Evolutionary conservation across 2,113 vertebrate genomes (phyloP).

Genomic region (Cyprinodon brontotheroides): DNA sequence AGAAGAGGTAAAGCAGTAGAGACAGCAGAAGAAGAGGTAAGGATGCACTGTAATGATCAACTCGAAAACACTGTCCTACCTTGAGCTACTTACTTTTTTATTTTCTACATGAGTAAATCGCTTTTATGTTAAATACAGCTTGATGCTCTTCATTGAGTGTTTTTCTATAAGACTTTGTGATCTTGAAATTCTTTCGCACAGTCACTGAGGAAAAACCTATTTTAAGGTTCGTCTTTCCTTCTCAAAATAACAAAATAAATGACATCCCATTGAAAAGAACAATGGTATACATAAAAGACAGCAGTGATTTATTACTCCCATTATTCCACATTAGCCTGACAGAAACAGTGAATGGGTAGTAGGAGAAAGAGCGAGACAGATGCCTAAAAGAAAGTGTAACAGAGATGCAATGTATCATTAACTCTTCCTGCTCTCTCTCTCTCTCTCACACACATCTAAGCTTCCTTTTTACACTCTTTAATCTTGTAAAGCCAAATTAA

Average conservation of each 20-base stretch:
- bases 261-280: conserved; percentile 14
- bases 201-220: conserved; percentile 2
- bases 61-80: neutral
- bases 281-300: conserved; percentile 17
- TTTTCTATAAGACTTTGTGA: neutral
- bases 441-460: conserved; percentile 24
- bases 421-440: conserved; percentile 33
- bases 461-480: conserved; percentile 63
- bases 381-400: conserved; percentile 28
- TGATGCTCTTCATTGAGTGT: neutral
- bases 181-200: conserved; percentile 1
- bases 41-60: neutral
- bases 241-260: conserved; percentile 35
- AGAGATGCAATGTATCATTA: conserved; percentile 43
- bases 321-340: conserved; percentile 49
- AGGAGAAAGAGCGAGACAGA: conserved; percentile 28
- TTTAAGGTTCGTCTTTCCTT: conserved; percentile 15
- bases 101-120: no score
- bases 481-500: conserved; percentile 65
- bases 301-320: conserved; percentile 49
- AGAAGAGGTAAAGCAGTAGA: no score
- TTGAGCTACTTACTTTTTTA: neutral
- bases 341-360: conserved; percentile 40
- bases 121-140: neutral
- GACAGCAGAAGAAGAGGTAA: no score